Percentiles rank a stretch among this genome's conserved stretches.
Conservation (phyloP, 2,888 invertebrate genomes). For the Diploptera punctata region DNA sequence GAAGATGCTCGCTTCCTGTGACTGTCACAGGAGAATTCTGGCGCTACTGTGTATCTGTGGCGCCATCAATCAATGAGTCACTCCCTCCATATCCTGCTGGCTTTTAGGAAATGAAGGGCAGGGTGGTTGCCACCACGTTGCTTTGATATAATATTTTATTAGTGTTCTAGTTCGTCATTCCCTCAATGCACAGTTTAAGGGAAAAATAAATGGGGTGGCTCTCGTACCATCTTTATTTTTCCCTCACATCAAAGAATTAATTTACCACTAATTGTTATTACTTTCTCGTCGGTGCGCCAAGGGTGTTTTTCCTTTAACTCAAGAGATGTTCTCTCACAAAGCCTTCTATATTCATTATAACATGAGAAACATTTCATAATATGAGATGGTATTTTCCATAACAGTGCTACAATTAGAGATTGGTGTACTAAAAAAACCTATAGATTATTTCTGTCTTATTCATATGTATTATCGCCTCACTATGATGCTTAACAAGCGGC, state of each 20-base stretch:
- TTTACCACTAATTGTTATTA: slow-evolving; percentile 18
- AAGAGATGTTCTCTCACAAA: not conserved
- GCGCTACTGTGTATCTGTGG: slow-evolving; percentile 36
- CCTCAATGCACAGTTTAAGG: not conserved
- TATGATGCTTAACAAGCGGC: too few species aligned
- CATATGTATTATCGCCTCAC: too few species aligned
- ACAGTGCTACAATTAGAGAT: too few species aligned
- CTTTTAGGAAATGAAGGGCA: slow-evolving; percentile 50
- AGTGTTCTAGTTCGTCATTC: slow-evolving; percentile 14
- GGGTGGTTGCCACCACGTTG: slow-evolving; percentile 5
- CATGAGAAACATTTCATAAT: too few species aligned
- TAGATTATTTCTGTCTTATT: too few species aligned
- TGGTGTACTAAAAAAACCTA: too few species aligned
- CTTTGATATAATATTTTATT: slow-evolving; percentile 22
- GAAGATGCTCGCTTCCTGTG: too few species aligned
- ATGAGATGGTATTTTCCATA: too few species aligned
- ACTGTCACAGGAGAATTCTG: too few species aligned
- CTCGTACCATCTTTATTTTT: slow-evolving; percentile 5
- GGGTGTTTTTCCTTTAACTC: not conserved
- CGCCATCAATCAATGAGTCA: slow-evolving; percentile 50
- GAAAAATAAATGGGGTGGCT: not conserved
- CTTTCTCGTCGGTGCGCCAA: not conserved
- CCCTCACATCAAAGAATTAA: slow-evolving; percentile 8
- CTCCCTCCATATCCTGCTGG: slow-evolving; percentile 47
- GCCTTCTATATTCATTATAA: too few species aligned